These are phyloP conservation scores for Heterocephalus glaber DNA, from an alignment of 2,113 vertebrate species.

Conservation along the genomic window DNA sequence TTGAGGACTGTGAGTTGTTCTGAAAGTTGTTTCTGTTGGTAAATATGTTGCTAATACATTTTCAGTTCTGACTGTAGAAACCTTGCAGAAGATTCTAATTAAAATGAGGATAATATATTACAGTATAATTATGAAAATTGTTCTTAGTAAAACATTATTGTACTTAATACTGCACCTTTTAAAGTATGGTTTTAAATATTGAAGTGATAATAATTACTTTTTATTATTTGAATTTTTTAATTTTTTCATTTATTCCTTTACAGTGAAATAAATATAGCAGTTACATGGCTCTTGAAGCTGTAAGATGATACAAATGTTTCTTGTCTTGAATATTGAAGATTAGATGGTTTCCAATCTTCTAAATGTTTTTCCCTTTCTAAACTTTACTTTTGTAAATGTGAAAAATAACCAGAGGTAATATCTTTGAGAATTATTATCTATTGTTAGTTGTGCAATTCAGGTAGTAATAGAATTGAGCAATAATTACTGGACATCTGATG, in stretches of 20 bases:
- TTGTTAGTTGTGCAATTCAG: not conserved
- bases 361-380: constrained; percentile 7
- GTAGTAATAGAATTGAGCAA: not conserved
- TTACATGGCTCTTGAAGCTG: not conserved
- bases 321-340: not conserved
- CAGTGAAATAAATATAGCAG: constrained; percentile 28
- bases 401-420: not conserved
- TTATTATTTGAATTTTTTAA: constrained; percentile 45
- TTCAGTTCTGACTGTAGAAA: constrained; percentile 24
- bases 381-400: not conserved
- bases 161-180: constrained; percentile 16
- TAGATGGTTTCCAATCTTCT: not conserved
- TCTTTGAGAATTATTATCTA: constrained; percentile 1
- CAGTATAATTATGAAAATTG: constrained; percentile 62
- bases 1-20: not conserved
- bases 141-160: constrained; percentile 51
- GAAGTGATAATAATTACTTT: constrained; percentile 45
- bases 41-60: not conserved
- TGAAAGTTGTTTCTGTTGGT: not conserved
- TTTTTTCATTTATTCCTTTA: constrained; percentile 55
- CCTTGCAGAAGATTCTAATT: constrained; percentile 48
- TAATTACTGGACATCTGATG: not conserved
- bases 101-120: constrained; percentile 45
- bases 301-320: constrained; percentile 18
- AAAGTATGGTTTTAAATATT: constrained; percentile 48